These are phyloP conservation scores for Hipposideros larvatus DNA, from an alignment of 2,797 vertebrate species.

Conservation along the genomic window DNA sequence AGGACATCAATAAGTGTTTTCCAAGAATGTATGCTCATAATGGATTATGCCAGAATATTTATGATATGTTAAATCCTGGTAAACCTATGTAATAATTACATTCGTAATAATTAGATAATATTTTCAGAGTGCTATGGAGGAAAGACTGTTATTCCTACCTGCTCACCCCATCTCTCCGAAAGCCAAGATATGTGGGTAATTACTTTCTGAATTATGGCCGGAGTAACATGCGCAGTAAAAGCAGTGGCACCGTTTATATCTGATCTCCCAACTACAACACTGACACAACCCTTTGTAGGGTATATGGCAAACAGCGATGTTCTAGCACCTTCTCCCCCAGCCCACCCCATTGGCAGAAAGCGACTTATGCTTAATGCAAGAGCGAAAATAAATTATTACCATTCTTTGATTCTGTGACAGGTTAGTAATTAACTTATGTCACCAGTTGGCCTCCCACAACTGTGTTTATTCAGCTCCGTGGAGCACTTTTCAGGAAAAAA, in stretches of 20 bases:
- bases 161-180: not conserved
- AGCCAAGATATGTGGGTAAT: not conserved
- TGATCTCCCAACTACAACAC: not conserved
- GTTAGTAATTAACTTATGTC: conserved; percentile 85
- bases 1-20: not conserved
- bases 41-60: not conserved
- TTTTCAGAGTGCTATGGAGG: not conserved
- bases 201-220: not conserved
- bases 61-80: not conserved
- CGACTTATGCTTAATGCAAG: conserved; percentile 78
- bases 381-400: conserved; percentile 85
- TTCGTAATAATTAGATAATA: not conserved
- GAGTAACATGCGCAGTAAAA: not conserved
- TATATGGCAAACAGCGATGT: not conserved
- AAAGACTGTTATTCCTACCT: not conserved
- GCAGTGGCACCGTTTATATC: not conserved
- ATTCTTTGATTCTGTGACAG: conserved; percentile 83
- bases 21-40: not conserved
- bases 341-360: conserved; percentile 62
- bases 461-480: conserved; percentile 68
- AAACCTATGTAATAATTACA: conserved; percentile 1
- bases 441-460: conserved; percentile 82
- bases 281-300: not conserved
- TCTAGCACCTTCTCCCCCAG: conserved; percentile 60
- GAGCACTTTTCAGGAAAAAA: conserved; percentile 75